A percentile compares a stretch with the other conserved stretches of the same genome.
phyloP scores from a whole-genome alignment of 1,140 invertebrate species.

The Paraescarpia echinospica region DNA sequence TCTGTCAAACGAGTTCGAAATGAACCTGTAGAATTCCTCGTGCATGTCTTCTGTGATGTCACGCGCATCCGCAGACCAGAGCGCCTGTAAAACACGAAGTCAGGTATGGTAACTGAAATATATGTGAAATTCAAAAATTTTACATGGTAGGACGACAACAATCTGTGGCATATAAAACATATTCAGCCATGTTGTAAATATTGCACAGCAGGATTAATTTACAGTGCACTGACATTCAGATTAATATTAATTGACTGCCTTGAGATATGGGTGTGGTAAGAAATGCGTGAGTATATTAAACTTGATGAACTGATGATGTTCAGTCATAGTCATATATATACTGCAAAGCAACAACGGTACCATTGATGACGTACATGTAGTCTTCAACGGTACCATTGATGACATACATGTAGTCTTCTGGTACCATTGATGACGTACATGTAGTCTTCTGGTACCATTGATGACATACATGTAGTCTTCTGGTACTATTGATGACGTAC shows the following conservation, averaged over 20 bases:
- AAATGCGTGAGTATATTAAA: background rate
- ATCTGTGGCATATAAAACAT: background rate
- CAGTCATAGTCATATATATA: background rate
- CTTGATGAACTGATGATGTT: background rate
- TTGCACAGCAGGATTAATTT: background rate
- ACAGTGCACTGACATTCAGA: background rate
- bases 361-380: too few relatives aligned
- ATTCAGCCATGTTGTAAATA: background rate
- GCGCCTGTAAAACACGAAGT: slow-evolving; percentile 65
- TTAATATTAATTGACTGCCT: background rate
- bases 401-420: too few relatives aligned
- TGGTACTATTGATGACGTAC: too few relatives aligned
- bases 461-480: too few relatives aligned
- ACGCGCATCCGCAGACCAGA: slow-evolving; percentile 92
- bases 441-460: too few relatives aligned
- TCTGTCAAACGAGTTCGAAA: slow-evolving; percentile 80
- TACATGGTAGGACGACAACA: background rate
- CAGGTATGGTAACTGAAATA: background rate
- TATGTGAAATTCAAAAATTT: background rate
- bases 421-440: too few relatives aligned
- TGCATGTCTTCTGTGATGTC: slow-evolving; percentile 83
- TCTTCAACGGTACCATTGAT: too few relatives aligned
- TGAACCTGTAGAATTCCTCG: slow-evolving; percentile 82
- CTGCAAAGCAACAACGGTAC: background rate
- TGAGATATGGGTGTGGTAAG: background rate